Evolutionary conservation across 2,113 vertebrate species (phyloP).

Genomic region (Cololabis saira): DNA sequence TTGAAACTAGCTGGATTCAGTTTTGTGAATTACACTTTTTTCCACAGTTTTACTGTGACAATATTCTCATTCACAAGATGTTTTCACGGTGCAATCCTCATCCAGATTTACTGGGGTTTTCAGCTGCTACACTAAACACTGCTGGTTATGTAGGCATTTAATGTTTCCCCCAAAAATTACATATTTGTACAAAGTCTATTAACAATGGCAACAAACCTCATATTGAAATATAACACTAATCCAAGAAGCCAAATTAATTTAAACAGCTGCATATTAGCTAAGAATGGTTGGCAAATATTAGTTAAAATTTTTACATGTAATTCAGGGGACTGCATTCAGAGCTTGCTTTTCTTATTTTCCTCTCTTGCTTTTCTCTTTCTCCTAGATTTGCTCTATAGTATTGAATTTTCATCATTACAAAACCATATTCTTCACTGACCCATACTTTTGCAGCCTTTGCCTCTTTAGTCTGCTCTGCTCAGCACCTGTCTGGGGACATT

Average conservation of each 20-base stretch:
- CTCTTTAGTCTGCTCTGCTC: conserved; percentile 19
- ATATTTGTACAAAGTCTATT: no score
- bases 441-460: conserved; percentile 16
- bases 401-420: conserved; percentile 11
- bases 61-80: conserved; percentile 7
- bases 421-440: conserved; percentile 15
- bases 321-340: conserved; percentile 6
- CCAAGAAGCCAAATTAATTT: not conserved
- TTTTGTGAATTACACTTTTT: conserved; percentile 33
- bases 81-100: not conserved
- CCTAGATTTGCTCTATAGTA: conserved; percentile 22
- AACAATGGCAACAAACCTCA: no score
- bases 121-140: not conserved
- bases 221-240: no score
- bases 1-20: conserved; percentile 23
- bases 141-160: not conserved
- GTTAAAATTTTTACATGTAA: not conserved
- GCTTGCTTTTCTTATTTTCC: conserved; percentile 24
- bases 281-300: not conserved
- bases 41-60: conserved; percentile 18
- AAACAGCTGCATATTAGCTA: not conserved
- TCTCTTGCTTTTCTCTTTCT: conserved; percentile 52
- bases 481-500: conserved; percentile 28
- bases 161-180: no score
- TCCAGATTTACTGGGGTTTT: not conserved